Evolutionary conservation across 2,888 invertebrate genomes (phyloP).

Genomic region (Agonopterix arenella): DNA sequence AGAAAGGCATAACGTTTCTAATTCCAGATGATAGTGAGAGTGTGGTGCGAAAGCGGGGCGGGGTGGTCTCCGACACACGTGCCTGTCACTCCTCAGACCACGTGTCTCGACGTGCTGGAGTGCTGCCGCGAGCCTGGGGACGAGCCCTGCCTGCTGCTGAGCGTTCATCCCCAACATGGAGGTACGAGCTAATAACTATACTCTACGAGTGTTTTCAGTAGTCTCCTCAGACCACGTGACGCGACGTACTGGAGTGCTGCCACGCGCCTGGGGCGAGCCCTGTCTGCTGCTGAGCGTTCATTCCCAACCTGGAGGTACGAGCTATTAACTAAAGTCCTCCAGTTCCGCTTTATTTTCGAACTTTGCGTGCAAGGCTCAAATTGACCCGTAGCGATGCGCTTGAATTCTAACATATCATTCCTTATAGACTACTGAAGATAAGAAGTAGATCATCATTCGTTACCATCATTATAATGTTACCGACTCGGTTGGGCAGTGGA

Average conservation of each 20-base stretch:
- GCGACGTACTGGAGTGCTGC: conserved; percentile 80
- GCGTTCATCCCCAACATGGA: conserved; percentile 74
- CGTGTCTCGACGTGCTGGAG: conserved; percentile 79
- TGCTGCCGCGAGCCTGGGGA: conserved; percentile 82
- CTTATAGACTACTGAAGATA: no score
- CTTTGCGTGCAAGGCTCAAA: no score
- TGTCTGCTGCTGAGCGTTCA: conserved; percentile 78
- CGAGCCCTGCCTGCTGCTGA: conserved; percentile 78
- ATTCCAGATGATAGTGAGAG: conserved; percentile 81
- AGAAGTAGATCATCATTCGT: no score
- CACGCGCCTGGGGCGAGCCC: conserved; percentile 81
- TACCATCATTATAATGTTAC: no score
- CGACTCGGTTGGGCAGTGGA: no score
- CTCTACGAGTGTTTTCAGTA: no score
- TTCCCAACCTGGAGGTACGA: conserved; percentile 72
- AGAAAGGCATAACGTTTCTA: neutral
- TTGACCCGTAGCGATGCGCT: no score
- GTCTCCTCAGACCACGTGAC: conserved; percentile 78
- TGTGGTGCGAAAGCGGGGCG: conserved; percentile 77
- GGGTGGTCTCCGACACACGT: conserved; percentile 75
- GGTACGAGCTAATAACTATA: conserved; percentile 43
- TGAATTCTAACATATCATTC: no score
- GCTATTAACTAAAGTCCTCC: no score
- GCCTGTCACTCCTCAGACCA: conserved; percentile 80
- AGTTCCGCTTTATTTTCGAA: no score